Conservation (phyloP, 2,797 vertebrate genomes). For the Odontamblyopus lacepedii region DNA sequence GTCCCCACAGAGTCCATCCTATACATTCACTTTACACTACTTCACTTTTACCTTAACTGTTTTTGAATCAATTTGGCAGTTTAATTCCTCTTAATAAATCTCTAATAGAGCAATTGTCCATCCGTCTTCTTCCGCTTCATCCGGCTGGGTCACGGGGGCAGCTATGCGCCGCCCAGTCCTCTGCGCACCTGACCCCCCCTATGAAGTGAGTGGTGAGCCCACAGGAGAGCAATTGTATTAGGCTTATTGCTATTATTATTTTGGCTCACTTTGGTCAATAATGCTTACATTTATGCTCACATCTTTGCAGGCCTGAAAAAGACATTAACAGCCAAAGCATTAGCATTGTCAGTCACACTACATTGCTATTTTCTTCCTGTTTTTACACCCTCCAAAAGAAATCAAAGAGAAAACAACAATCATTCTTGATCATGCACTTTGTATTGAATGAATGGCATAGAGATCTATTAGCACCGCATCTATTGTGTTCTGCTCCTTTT, state of each 20-base stretch:
- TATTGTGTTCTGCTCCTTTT: no score
- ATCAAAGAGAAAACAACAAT: no score
- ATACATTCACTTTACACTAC: conserved; percentile 9
- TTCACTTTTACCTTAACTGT: neutral
- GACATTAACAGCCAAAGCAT: neutral
- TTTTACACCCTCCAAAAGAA: no score
- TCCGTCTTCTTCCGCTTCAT: no score
- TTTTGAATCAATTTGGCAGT: neutral
- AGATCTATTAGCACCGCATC: no score
- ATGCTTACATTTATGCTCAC: neutral
- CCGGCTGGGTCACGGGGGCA: no score
- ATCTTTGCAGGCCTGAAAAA: neutral
- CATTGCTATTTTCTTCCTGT: no score
- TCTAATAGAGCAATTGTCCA: neutral
- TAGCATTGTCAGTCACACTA: neutral
- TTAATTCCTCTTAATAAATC: neutral
- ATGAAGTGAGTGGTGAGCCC: no score
- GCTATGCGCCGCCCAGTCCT: no score
- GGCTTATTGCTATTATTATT: neutral
- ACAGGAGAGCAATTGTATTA: neutral
- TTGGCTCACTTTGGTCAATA: neutral
- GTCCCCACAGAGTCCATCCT: conserved; percentile 31
- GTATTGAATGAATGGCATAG: no score
- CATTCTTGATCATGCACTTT: no score
- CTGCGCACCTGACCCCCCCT: no score